Conservation (phyloP, 2,888 invertebrate genomes). For the Apotomis capreana region DNA sequence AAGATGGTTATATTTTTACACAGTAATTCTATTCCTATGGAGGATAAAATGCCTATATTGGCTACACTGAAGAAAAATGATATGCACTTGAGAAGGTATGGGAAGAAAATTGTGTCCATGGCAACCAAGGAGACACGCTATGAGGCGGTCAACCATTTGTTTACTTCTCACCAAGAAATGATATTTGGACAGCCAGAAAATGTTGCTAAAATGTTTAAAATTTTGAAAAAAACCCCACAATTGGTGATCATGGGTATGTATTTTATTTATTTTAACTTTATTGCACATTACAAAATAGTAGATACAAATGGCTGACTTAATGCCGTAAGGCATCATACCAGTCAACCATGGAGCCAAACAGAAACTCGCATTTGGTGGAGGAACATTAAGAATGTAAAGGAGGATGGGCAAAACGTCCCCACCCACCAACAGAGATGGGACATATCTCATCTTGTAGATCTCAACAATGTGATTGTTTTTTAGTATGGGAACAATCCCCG, state of each 20-base stretch:
- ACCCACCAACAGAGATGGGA: too few relatives aligned
- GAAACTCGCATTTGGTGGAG: too few relatives aligned
- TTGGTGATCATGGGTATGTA: constrained; percentile 86
- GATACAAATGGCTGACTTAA: too few relatives aligned
- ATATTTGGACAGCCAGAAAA: constrained; percentile 88
- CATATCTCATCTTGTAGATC: too few relatives aligned
- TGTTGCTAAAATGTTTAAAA: constrained; percentile 84
- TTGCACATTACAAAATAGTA: too few relatives aligned
- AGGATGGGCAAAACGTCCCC: too few relatives aligned
- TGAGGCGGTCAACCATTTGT: constrained; percentile 86
- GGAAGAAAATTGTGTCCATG: constrained; percentile 84
- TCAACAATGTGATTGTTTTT: too few relatives aligned
- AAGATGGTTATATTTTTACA: constrained; percentile 89
- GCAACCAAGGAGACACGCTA: constrained; percentile 87
- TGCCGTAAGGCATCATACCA: too few relatives aligned
- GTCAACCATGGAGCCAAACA: too few relatives aligned
- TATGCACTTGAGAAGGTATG: constrained; percentile 87
- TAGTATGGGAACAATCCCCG: too few relatives aligned
- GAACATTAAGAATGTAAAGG: too few relatives aligned
- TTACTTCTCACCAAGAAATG: constrained; percentile 85
- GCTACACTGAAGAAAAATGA: constrained; percentile 85
- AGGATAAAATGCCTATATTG: constrained; percentile 85
- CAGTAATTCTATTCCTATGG: constrained; percentile 86
- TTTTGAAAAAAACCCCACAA: constrained; percentile 88
- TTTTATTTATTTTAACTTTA: too few relatives aligned